These are phyloP conservation scores for Cetoscarus ocellatus DNA, from an alignment of 2,797 vertebrate genomes.

Conservation along the genomic window DNA sequence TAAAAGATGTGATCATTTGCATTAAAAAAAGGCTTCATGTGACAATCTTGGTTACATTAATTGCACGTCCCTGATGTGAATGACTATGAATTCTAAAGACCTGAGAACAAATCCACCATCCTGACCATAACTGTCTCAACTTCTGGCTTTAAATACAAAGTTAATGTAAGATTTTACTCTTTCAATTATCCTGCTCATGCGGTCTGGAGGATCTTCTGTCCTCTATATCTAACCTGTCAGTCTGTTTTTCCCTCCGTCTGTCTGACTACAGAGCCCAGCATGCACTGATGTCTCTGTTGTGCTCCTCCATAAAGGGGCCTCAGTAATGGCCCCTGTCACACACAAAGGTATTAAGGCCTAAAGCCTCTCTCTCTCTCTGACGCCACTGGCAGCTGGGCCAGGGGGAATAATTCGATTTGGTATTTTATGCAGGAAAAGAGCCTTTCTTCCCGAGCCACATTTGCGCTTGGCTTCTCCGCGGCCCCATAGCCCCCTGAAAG, in stretches of 20 bases:
- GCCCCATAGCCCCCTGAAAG: slow-evolving; percentile 79
- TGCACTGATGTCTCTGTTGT: slow-evolving; percentile 74
- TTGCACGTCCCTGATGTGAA: no score
- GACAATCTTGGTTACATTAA: no score
- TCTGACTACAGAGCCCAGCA: slow-evolving; percentile 53
- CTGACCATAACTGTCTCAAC: no score
- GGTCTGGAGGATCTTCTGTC: slow-evolving; percentile 25
- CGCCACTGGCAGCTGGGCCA: slow-evolving; percentile 83
- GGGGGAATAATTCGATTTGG: slow-evolving; percentile 87
- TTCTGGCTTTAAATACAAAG: slow-evolving; percentile 6
- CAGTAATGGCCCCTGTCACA: slow-evolving; percentile 84
- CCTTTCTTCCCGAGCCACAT: slow-evolving; percentile 83
- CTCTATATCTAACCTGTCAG: slow-evolving; percentile 24
- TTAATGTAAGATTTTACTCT: slow-evolving; percentile 20
- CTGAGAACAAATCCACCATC: background rate
- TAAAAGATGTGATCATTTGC: no score
- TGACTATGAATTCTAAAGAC: background rate
- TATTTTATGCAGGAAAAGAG: slow-evolving; percentile 86
- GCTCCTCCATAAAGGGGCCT: slow-evolving; percentile 65
- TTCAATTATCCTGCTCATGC: slow-evolving; percentile 14
- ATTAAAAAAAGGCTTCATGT: no score
- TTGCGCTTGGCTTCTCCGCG: slow-evolving; percentile 78
- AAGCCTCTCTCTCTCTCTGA: slow-evolving; percentile 62
- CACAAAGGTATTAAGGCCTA: slow-evolving; percentile 81
- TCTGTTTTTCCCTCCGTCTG: slow-evolving; percentile 38